A percentile compares a stretch with the other conserved stretches of the same genome.
These are phyloP conservation scores for Eonycteris spelaea DNA, from an alignment of 2,113 vertebrate species.

Conservation along the genomic window DNA sequence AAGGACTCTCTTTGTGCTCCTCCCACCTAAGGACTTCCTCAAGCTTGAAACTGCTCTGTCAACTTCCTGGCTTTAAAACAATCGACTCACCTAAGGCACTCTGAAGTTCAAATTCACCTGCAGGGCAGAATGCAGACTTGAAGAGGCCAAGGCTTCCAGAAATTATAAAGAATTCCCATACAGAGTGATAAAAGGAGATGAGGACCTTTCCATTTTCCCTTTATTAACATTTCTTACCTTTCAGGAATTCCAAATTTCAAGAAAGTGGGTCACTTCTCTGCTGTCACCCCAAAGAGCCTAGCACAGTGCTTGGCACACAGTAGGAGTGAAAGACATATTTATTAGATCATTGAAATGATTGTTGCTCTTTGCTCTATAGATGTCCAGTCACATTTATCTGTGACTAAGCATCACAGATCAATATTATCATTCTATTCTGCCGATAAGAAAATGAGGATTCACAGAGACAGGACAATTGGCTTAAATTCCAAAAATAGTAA, in stretches of 20 bases:
- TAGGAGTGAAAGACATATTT: background rate
- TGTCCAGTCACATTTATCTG: background rate
- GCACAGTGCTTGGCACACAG: background rate
- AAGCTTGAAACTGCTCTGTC: background rate
- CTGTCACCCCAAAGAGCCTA: background rate
- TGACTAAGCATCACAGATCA: background rate
- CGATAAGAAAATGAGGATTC: background rate
- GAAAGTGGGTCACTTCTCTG: background rate
- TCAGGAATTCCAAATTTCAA: background rate
- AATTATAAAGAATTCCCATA: background rate
- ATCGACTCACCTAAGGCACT: background rate
- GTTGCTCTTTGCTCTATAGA: background rate
- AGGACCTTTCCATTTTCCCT: background rate
- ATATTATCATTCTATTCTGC: background rate
- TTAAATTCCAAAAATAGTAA: background rate
- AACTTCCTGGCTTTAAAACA: slow-evolving; percentile 1
- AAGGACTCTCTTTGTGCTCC: background rate
- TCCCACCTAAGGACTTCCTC: background rate
- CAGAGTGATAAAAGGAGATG: background rate
- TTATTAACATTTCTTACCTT: background rate
- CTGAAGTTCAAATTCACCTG: background rate
- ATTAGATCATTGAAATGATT: background rate
- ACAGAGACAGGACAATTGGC: background rate
- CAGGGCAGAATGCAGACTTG: background rate
- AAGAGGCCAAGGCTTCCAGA: background rate